Evolutionary conservation across 2,797 vertebrate species (phyloP), one percentile per base, ranked within the genome.

Genomic region (Sebastolobus alascanus): DNA sequence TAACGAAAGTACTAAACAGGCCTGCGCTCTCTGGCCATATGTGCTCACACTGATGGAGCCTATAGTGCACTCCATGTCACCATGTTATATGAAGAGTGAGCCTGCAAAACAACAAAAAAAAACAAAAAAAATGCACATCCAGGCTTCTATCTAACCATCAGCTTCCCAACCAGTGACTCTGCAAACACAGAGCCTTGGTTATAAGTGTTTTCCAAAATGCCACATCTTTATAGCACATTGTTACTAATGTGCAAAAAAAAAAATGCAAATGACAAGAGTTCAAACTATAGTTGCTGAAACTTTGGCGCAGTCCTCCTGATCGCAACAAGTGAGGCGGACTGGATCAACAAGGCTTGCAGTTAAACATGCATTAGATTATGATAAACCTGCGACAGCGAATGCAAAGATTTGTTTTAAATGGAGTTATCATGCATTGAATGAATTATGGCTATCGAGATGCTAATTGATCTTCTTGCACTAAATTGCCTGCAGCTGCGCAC

Each of bases 301-400:
- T 87, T 81, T 61, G 43, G 5, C 14, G 73, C 58, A 40, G 61
- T 29, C 16, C 63, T 29, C 16, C 63, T 71, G 69, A 55, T 73
- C 60, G 79, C 87, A 90, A 90, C 86, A 91, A 89, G 90, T 87
- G 87, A 76, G 10, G 61, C 70, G 31, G 60, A 72, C 3, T 52
- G 14, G 82, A 77, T 65, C 82, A 85, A 68, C 73, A 75, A 59
- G 68, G 66, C 64, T 75, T 75, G 67, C 6, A 13, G 66, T 54
- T 75, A 67, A 54, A 75, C 63, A 37, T 61, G 29, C 61, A 43
- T 67, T 64, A 54, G 58, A 69, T 54, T 64, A 55, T 50, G 43
- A 69, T 12, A 46, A 59, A 75, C 65, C 65, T 58, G 68, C 37
- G 6, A 68, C 61, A 37, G 61, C 61, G 27, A 46, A 64, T 35